These are phyloP conservation scores for Ochlodes sylvanus DNA, from an alignment of 2,888 invertebrate genomes.

Conservation along the genomic window DNA sequence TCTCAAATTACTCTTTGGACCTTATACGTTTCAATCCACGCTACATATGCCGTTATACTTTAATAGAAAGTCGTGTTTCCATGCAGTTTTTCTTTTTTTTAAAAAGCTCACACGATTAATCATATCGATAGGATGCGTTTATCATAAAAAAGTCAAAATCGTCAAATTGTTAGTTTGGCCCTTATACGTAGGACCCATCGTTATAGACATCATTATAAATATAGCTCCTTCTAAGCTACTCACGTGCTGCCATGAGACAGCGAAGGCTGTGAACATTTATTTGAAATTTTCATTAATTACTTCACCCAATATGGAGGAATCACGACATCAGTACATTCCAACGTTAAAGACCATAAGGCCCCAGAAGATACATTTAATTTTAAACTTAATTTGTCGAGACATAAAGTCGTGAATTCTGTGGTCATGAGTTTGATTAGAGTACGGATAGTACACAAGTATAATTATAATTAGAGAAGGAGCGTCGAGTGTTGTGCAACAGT, in stretches of 20 bases:
- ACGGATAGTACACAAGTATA: slow-evolving; percentile 37
- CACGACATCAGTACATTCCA: slow-evolving; percentile 41
- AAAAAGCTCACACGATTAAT: too few species aligned
- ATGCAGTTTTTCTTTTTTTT: too few species aligned
- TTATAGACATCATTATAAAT: too few species aligned
- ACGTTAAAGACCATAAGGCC: slow-evolving; percentile 34
- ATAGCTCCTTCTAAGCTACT: background rate
- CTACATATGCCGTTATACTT: too few species aligned
- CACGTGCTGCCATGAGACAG: slow-evolving; percentile 16
- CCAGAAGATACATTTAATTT: background rate
- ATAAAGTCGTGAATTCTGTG: slow-evolving; percentile 27
- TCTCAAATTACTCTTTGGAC: too few species aligned
- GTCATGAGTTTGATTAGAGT: background rate
- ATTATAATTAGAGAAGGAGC: slow-evolving; percentile 52
- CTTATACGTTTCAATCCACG: too few species aligned
- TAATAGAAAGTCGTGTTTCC: too few species aligned
- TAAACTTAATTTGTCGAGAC: background rate
- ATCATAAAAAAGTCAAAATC: too few species aligned
- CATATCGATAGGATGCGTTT: too few species aligned
- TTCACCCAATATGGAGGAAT: slow-evolving; percentile 53
- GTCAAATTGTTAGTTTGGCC: too few species aligned
- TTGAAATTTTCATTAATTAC: slow-evolving; percentile 62
- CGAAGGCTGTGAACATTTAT: slow-evolving; percentile 54
- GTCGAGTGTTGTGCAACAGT: slow-evolving; percentile 49
- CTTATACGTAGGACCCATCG: too few species aligned